A percentile compares a stretch with the other conserved stretches of the same genome.
Conservation (phyloP, 2,113 vertebrate species). For the Columba janthina region DNA sequence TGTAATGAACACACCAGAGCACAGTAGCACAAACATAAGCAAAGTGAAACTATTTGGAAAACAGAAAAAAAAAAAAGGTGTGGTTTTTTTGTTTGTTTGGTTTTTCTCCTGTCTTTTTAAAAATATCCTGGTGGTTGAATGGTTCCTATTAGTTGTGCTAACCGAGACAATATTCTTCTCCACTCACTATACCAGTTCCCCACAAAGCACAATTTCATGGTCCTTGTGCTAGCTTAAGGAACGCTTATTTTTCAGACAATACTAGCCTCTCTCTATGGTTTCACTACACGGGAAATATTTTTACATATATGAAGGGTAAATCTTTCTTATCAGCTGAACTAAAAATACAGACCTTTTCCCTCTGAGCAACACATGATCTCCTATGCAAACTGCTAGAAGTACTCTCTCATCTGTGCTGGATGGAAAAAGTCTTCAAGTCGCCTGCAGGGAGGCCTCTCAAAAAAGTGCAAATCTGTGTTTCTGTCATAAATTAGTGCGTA, state of each 20-base stretch:
- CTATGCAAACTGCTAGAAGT: background rate
- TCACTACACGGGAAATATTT: background rate
- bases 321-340: background rate
- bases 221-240: background rate
- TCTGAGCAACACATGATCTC: background rate
- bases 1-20: background rate
- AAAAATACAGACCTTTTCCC: background rate
- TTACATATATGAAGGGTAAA: background rate
- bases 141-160: background rate
- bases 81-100: too few relatives aligned
- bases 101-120: background rate
- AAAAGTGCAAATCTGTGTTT: background rate
- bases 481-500: background rate
- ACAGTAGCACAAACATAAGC: background rate
- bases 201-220: background rate
- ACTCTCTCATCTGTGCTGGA: background rate
- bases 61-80: rapidly evolving
- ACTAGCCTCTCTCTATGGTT: background rate
- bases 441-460: background rate
- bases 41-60: background rate
- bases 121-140: background rate
- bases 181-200: background rate
- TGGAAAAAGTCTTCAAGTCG: background rate
- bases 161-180: background rate
- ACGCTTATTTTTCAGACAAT: background rate